phyloP scores from a whole-genome alignment of 2,113 vertebrate species.

The Tupaia chinensis region DNA sequence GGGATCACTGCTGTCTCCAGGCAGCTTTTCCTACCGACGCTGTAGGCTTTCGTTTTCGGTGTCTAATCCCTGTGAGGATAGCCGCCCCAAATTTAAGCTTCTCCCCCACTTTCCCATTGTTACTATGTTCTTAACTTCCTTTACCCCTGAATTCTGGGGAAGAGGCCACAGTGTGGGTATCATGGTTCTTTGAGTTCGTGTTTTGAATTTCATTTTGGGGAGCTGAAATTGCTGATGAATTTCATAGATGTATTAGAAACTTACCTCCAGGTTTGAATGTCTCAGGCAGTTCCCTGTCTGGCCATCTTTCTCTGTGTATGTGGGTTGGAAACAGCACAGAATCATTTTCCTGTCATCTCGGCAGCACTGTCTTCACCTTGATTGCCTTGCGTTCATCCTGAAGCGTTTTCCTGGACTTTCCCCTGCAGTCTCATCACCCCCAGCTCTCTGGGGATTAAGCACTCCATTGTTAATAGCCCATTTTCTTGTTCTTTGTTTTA shows the following conservation, averaged over 20 bases:
- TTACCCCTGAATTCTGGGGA: neutral
- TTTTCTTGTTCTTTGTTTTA: conserved; percentile 67
- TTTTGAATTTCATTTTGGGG: conserved; percentile 60
- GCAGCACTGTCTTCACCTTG: neutral
- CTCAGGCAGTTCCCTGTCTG: neutral
- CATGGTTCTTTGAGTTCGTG: neutral
- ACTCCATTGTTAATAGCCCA: neutral
- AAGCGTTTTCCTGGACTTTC: neutral
- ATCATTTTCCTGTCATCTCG: neutral
- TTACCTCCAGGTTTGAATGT: neutral
- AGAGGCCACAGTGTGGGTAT: neutral
- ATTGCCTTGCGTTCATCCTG: conserved; percentile 32
- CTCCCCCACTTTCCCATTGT: neutral
- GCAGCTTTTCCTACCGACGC: neutral
- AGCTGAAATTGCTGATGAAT: neutral
- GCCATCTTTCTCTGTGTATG: neutral
- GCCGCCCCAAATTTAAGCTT: neutral
- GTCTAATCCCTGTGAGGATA: neutral
- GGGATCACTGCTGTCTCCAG: too few species aligned
- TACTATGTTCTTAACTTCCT: conserved; percentile 31
- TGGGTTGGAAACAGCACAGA: neutral
- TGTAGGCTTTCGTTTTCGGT: neutral
- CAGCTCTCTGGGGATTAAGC: neutral
- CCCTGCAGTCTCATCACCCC: neutral
- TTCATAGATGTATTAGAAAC: neutral